Evolutionary conservation across 2,797 vertebrate genomes (phyloP), one percentile per base, ranked within the genome.

Genomic region (Natrix natrix): DNA sequence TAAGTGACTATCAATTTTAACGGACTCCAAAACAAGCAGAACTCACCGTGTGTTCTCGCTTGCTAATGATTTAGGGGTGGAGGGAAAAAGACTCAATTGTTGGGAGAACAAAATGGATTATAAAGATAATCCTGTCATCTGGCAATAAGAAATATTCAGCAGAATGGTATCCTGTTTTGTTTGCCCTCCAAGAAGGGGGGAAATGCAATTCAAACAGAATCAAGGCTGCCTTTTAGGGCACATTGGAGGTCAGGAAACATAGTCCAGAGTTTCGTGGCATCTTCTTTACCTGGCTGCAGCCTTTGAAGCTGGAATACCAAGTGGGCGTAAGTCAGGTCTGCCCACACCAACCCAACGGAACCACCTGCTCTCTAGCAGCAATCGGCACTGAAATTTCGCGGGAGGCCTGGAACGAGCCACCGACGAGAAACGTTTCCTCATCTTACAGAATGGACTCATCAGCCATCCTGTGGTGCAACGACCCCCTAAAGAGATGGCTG

Each of bases 71-170:
- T 14, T 32, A 3, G 14, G 63, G 63, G 13, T 5, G 60, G 4
- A 14, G 48, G 48, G 48, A 6, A 48, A 3, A 1, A 11, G 13
- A 20, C 55, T 17, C 12, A 8, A 7, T 88, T 88, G 7, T 78
- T 90, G 54, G 22, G 55, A 56, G 3, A 91, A 13, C 13, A 32
- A 87, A 55, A 55, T 43, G 22, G 37, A 54, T 91, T 59, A 48
- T 37, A 88, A 69, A 7, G 56, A 88, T 88, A 91, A 93, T 91
- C 90, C 63, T 60, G 61, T 37, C 86, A 88, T 54, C 54, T 60
- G 61, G 43, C 61, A 91, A 16, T 56, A n/a, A 28, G 61, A 56
- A 74, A 37, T 55, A 54, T 13, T 28, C 32, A 32, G 11, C 88
- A 86, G 59, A 57, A 8, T 32, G 11, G 32, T 5, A 48, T 20